phyloP scores from a whole-genome alignment of 2,113 vertebrate species.

The human (Homo sapiens) region GRCh38 chr5:126830501-126831000 shows the following conservation, averaged over 20 bases:
- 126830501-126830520: neutral
- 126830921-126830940: neutral
- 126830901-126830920: neutral
- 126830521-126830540: conserved; percentile 25
- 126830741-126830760: neutral
- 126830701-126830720: rapidly evolving
- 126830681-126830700: neutral
- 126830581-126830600: neutral
- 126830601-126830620: conserved; percentile 5
- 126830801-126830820: neutral
- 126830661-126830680: neutral
- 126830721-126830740: neutral
- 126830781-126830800: neutral
- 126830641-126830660: neutral
- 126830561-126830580: neutral
- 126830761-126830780: neutral
- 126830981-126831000: neutral
- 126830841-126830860: neutral
- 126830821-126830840: neutral
- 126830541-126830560: conserved; percentile 22
- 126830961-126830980: neutral
- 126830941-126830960: neutral
- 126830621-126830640: neutral
- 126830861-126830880: neutral
- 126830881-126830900: neutral